Evolutionary conservation across 2,888 invertebrate species (phyloP).

Genomic region (Cantharis rufa): DNA sequence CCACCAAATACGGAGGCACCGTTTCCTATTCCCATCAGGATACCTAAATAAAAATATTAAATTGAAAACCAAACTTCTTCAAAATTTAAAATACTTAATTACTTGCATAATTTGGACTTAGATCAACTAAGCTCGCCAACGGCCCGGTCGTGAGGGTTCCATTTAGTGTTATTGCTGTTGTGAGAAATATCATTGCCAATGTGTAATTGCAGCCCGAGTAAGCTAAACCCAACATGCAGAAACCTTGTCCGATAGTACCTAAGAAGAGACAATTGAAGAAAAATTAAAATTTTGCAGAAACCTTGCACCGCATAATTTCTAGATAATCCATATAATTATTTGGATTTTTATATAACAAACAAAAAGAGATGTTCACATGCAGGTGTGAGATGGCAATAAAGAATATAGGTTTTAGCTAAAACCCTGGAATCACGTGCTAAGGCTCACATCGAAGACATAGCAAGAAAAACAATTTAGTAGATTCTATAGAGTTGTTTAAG

Average conservation of each 20-base stretch:
- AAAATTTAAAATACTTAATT: conserved; percentile 9
- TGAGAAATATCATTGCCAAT: conserved; percentile 64
- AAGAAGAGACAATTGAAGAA: conserved; percentile 2
- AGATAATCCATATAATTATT: too few species aligned
- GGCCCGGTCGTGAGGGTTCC: conserved; percentile 71
- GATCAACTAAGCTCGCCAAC: conserved; percentile 68
- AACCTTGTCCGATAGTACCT: conserved; percentile 65
- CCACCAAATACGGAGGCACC: conserved; percentile 18
- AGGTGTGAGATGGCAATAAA: too few species aligned
- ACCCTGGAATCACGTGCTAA: too few species aligned
- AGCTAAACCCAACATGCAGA: conserved; percentile 65
- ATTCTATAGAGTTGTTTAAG: too few species aligned
- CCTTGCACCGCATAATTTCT: too few species aligned
- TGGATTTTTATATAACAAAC: too few species aligned
- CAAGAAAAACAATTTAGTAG: too few species aligned
- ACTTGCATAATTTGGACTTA: conserved; percentile 67
- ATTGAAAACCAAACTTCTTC: not conserved
- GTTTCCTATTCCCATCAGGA: conserved; percentile 21
- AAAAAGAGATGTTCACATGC: too few species aligned
- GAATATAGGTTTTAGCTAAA: too few species aligned
- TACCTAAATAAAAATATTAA: conserved; percentile 1
- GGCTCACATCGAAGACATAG: too few species aligned
- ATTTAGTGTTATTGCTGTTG: conserved; percentile 65
- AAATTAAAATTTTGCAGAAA: too few species aligned
- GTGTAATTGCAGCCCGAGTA: conserved; percentile 66